A percentile compares a stretch with the other conserved stretches of the same genome.
These are phyloP conservation scores for Todus mexicanus DNA, from an alignment of 2,797 vertebrate genomes.

Conservation along the genomic window DNA sequence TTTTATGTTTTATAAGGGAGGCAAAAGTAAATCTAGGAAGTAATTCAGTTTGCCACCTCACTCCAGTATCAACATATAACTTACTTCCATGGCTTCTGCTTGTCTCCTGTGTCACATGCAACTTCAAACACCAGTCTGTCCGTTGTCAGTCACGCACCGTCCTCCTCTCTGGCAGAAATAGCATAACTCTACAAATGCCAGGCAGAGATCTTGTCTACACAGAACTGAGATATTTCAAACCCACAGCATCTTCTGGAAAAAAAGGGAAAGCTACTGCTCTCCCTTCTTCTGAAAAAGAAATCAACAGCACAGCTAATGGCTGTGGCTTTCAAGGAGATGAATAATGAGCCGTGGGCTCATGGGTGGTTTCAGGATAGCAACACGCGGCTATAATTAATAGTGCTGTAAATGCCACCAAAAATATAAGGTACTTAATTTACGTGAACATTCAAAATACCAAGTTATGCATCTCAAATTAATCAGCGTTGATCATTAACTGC, in stretches of 20 bases:
- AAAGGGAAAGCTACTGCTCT: not conserved
- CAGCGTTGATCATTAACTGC: not conserved
- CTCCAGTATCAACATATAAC: not conserved
- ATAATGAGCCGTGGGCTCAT: not conserved
- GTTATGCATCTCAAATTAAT: not conserved
- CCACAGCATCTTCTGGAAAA: not conserved
- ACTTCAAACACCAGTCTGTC: not conserved
- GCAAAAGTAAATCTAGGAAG: not conserved
- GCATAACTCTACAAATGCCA: not conserved
- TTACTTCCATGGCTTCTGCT: not conserved
- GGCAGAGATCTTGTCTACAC: not conserved
- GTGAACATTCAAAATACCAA: not conserved
- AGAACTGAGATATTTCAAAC: not conserved
- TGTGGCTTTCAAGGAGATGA: not conserved
- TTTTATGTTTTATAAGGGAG: not conserved
- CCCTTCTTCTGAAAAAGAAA: not conserved
- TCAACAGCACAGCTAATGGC: not conserved
- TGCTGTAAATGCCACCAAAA: not conserved
- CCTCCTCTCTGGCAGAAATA: not conserved
- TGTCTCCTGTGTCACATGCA: fast-evolving
- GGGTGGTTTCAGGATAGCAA: not conserved
- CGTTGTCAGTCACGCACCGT: not conserved
- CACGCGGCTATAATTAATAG: not conserved
- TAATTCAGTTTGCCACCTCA: not conserved
- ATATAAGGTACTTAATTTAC: not conserved